Base-by-base conservation (phyloP, 2,888 invertebrate species). In the Chrysopilus asiliformis region DNA sequence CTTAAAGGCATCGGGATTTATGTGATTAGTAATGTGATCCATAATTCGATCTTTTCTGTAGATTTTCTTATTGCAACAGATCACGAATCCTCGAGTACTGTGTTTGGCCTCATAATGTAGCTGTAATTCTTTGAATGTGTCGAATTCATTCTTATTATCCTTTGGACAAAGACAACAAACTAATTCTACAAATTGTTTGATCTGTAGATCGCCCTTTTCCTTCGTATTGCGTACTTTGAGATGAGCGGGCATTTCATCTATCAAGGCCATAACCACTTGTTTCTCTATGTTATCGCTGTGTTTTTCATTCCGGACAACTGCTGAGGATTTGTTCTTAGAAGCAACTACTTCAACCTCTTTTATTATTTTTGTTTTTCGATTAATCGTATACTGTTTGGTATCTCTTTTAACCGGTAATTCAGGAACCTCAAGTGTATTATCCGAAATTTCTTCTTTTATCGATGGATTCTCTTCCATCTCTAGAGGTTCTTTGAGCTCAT, bases 1-100 rank as follows among this genome's bases (percentile, higher is more conserved):
- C 44, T 41, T 44, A 22, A 41, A 45, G 4, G 44, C 44, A 25
- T 43, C 40, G 13, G 45, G 45, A 32, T 44, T 32, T 5, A 32
- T 35, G 25, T 45, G 45, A 34, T 38, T 32, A 3, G 33, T 44
- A 15, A 45, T 45, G 22, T 45, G 45, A 38, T 40, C 36, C 22
- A 43, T 30, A 8, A 36, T 31, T 4, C 44, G 35, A 38, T 43
- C 43, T 38, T 44, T 43, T 8, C 43, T 38, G 33, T 36, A 44
- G 25, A 45, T 40, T 25, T 42, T 41, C 16, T 43, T 45, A 4
- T 34, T 40, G 16, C 45, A 45, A 32, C 45, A 45, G 12, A 24
- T 38, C 6, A 43, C 26, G 33, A 37, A 45, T 6, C 45, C 45
- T 18, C 38, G 32, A 3, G 34, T 37, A 12, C 36, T 39, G 30